Percentiles rank a stretch among this genome's conserved stretches.
phyloP scores from a whole-genome alignment of 2,888 invertebrate genomes.

The Pomacea canaliculata region DNA sequence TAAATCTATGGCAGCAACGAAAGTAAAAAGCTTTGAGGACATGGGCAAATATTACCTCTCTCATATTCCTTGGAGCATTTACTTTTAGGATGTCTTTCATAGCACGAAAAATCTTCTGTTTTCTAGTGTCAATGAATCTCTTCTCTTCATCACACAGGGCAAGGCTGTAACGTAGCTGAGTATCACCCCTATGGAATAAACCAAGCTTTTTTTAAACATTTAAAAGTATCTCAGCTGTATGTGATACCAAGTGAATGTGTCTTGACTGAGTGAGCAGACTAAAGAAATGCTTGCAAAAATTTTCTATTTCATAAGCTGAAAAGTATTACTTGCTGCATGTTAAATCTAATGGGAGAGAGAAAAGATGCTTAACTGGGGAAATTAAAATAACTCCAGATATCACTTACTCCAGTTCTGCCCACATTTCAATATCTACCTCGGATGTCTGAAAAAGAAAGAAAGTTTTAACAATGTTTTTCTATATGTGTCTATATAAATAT shows the following conservation, averaged over 20 bases:
- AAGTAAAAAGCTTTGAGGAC: too few relatives aligned
- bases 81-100: slow-evolving; percentile 65
- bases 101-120: slow-evolving; percentile 57
- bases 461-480: not conserved
- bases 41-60: slow-evolving; percentile 54
- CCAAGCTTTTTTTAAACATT: too few relatives aligned
- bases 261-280: too few relatives aligned
- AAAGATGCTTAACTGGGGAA: too few relatives aligned
- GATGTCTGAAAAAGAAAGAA: slow-evolving; percentile 49
- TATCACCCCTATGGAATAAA: slow-evolving; percentile 55
- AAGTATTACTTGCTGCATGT: too few relatives aligned
- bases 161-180: slow-evolving; percentile 69
- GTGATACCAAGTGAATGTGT: too few relatives aligned
- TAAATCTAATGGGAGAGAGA: too few relatives aligned
- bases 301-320: too few relatives aligned
- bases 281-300: too few relatives aligned
- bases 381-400: not conserved
- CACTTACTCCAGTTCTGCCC: slow-evolving; percentile 56
- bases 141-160: slow-evolving; percentile 70
- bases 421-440: slow-evolving; percentile 58
- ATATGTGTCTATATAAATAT: too few relatives aligned
- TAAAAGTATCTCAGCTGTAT: too few relatives aligned
- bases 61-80: slow-evolving; percentile 56
- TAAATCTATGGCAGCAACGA: too few relatives aligned
- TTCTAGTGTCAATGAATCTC: slow-evolving; percentile 63